Evolutionary conservation across 2,888 invertebrate genomes (phyloP), one percentile per base, ranked within the genome.

Genomic region (Nemurella pictetii): DNA sequence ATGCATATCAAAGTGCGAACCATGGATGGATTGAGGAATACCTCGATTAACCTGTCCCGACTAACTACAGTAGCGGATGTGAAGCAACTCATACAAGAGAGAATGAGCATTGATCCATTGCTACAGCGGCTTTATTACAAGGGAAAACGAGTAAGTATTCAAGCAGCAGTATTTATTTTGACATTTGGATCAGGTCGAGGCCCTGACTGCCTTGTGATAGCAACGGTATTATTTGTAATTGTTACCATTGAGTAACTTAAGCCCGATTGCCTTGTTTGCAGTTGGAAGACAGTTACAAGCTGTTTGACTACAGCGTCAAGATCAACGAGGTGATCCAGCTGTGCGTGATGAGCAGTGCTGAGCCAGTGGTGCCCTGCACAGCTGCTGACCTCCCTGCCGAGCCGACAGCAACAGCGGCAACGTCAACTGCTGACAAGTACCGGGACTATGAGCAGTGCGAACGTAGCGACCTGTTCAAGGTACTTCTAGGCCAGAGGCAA

Each of bases 271-370:
- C 86, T 86, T 73, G 80, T 86, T 91, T 91, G 85, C 90, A 95
- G 93, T 90, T 96, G 83, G 94, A 95, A 89, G 93, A 95, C 92
- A 94, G 93, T 0, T 94, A 95, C 88, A 93, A 93, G 84, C 90
- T 96, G 86, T 94, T 95, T 89, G 95, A 96, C 89, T 96, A 96
- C 89, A 93, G 93, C 88, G 93, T 96, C 20, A 94, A 94, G 86
- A 90, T 95, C 9, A 95, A 96, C 90, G 95, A 95, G 89, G 94
- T 95, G 26, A 93, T 96, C 80, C 95, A 95, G 88, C 90, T 96
- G 29, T 55, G 55, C 55, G 92, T 94, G 91, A 90, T 93, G 25
- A 91, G 89, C 86, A 86, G 88, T 7, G 80, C 80, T 26, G 5
- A 27, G 25, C n/a, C n/a, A n/a, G n/a, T n/a, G n/a, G n/a, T n/a